Percentiles rank a stretch among this genome's conserved stretches.
Evolutionary conservation across 2,113 vertebrate species (phyloP).

Genomic region (Nesogale talazaci): DNA sequence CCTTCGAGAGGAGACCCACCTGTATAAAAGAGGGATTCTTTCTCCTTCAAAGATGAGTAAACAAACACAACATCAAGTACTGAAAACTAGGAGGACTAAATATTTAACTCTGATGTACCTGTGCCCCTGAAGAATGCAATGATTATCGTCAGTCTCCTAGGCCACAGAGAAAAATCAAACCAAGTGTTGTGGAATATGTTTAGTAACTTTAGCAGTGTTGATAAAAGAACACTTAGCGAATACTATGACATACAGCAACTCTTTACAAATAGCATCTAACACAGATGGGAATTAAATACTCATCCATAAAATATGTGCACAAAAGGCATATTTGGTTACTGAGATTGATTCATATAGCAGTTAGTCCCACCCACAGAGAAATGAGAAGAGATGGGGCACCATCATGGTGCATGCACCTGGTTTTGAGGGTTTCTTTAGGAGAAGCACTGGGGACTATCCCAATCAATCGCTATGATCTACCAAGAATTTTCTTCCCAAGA

Average conservation of each 20-base stretch:
- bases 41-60: constrained; percentile 19
- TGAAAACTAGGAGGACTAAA: not conserved
- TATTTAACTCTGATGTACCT: not conserved
- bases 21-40: not conserved
- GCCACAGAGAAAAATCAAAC: not conserved
- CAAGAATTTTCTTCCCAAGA: not conserved
- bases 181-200: not conserved
- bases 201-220: not conserved
- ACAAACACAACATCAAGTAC: not conserved
- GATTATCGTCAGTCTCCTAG: not conserved
- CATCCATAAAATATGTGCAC: not conserved
- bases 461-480: not conserved
- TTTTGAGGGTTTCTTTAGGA: not conserved
- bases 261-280: not conserved
- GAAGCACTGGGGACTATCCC: not conserved
- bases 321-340: not conserved
- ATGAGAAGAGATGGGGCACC: not conserved
- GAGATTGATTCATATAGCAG: not conserved
- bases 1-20: not conserved
- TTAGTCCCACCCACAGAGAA: not conserved
- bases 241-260: not conserved
- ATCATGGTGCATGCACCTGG: rapidly evolving
- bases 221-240: not conserved
- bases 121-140: not conserved
- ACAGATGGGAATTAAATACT: not conserved